phyloP scores from a whole-genome alignment of 2,888 invertebrate species.

The Apoda limacodes region DNA sequence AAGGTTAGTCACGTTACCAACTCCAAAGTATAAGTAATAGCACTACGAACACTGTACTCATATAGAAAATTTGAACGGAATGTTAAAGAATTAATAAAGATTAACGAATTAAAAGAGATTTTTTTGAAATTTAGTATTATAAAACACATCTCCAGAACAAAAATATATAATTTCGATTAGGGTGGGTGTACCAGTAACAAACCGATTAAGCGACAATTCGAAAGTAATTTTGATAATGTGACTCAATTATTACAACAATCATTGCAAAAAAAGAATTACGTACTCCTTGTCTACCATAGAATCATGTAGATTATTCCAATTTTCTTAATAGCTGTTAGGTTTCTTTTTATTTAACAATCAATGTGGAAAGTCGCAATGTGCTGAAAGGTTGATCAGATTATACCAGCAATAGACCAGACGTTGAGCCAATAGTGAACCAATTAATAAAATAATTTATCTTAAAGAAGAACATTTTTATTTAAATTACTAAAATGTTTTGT shows the following conservation, averaged over 20 bases:
- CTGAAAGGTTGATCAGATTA: conserved; percentile 14
- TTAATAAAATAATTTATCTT: conserved; percentile 8
- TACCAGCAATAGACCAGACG: conserved; percentile 12
- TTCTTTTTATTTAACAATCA: conserved; percentile 13
- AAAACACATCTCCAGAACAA: too few relatives aligned
- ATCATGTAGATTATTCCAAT: conserved; percentile 13
- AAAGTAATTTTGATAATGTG: conserved; percentile 12
- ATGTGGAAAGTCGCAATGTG: conserved; percentile 12
- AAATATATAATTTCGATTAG: too few relatives aligned
- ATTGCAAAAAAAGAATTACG: too few relatives aligned
- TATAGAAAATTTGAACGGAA: too few relatives aligned
- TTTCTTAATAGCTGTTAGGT: conserved; percentile 13
- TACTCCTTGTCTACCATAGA: too few relatives aligned
- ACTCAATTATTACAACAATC: conserved; percentile 12
- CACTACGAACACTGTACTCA: too few relatives aligned
- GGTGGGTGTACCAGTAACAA: conserved; percentile 7
- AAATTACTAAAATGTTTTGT: not conserved
- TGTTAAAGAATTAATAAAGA: too few relatives aligned
- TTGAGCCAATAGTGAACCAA: conserved; percentile 14
- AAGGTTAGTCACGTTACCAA: too few relatives aligned
- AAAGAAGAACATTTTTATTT: not conserved
- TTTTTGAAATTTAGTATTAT: too few relatives aligned
- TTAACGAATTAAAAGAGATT: too few relatives aligned
- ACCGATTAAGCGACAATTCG: conserved; percentile 13
- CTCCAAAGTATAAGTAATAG: too few relatives aligned